Evolutionary conservation across 2,797 vertebrate genomes (phyloP), one percentile per base, ranked within the genome.

Genomic region (Poeciliopsis gracilis): DNA sequence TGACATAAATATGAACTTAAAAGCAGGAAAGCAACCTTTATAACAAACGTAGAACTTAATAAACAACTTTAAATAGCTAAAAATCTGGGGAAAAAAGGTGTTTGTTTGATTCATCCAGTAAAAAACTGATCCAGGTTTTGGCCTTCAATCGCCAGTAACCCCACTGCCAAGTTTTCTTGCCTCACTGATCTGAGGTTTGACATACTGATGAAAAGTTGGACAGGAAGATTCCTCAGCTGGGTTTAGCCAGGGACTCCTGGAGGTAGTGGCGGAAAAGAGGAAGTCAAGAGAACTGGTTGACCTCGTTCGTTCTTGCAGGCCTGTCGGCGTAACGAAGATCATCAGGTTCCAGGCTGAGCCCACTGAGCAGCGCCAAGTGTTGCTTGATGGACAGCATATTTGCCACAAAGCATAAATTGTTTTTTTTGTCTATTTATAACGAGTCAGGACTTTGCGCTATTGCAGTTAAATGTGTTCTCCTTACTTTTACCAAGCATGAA

Each of bases 281-380:
- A 89, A 87, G 82, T 91, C 86, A 86, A 82, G 73, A 81, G 71
- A 85, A 72, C 61, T 73, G 73, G 9, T 33, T 89, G 84, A 88
- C 89, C 86, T 90, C 82, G 43, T 76, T 36, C 59, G 71, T 82
- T 89, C 84, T 82, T 87, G 88, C 86, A 85, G 86, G 81, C 80
- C 84, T 90, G 87, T 87, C 84, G 89, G 10, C 81, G 82, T 81
- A 85, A 89, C 84, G 63, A 86, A 77, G 72, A 86, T 85, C 85
- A 79, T 84, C 80, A 41, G 5, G 12, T 88, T 88, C 87, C 86
- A 79, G 81, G 76, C 74, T 88, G 77, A 87, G 90, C 92, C 87
- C 88, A 87, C 43, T 80, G 83, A 90, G 81, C 75, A 85, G 86
- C 89, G 90, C 91, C 89, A 90, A 49, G 78, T 33, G 84, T 45